phyloP scores from a whole-genome alignment of 92 coral and sea anemone genomes.

The Palythoa heliodiscus region DNA sequence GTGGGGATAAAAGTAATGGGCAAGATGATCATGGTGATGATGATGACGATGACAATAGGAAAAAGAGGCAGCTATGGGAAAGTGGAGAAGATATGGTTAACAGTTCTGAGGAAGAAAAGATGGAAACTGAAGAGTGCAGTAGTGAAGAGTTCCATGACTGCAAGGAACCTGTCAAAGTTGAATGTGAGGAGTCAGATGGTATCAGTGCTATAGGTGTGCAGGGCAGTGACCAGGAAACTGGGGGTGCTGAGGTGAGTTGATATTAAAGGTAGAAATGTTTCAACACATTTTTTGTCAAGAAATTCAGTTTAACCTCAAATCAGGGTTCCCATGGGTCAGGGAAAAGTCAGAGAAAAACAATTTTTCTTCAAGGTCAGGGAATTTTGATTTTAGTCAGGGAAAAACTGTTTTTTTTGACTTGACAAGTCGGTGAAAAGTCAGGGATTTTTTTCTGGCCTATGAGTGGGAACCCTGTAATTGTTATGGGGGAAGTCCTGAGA shows the following conservation, averaged over 20 bases:
- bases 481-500: too few relatives aligned
- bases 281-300: too few relatives aligned
- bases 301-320: too few relatives aligned
- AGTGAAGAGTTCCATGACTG: neutral
- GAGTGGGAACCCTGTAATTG: too few relatives aligned
- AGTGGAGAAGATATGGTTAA: slow-evolving; percentile 32
- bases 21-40: slow-evolving; percentile 46
- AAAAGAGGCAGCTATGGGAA: neutral
- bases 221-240: neutral
- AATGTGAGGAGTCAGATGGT: neutral
- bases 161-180: neutral
- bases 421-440: too few relatives aligned
- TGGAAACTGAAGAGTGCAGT: slow-evolving; percentile 48
- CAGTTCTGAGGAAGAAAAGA: slow-evolving; percentile 43
- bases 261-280: neutral
- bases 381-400: too few relatives aligned
- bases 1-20: slow-evolving; percentile 33
- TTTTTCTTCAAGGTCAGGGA: too few relatives aligned
- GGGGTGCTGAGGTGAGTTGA: neutral
- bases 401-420: too few relatives aligned
- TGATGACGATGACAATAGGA: slow-evolving; percentile 39
- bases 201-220: neutral
- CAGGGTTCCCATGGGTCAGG: too few relatives aligned
- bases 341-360: too few relatives aligned
- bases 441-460: too few relatives aligned